Percentiles rank a stretch among this genome's conserved stretches.
phyloP scores from a whole-genome alignment of 2,113 vertebrate genomes.

The Sigmodon hispidus region DNA sequence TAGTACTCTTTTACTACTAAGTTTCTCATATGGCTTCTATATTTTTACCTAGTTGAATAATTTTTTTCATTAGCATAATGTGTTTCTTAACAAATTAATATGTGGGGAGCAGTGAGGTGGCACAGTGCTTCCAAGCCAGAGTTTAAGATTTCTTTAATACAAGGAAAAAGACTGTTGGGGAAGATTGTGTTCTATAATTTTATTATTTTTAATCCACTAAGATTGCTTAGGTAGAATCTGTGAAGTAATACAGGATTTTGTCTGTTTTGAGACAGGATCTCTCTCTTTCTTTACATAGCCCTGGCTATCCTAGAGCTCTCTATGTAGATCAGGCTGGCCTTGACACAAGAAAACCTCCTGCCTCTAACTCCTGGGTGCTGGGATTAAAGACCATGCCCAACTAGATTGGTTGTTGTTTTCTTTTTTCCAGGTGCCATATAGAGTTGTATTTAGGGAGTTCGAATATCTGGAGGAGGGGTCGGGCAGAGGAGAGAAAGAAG shows the following conservation, averaged over 20 bases:
- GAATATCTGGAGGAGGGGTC: too few relatives aligned
- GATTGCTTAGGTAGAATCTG: conserved; percentile 25
- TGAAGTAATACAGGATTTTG: not conserved
- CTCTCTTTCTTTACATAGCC: not conserved
- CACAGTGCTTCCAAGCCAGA: not conserved
- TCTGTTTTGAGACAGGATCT: not conserved
- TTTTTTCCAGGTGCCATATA: too few relatives aligned
- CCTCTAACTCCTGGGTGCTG: not conserved
- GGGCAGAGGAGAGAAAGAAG: too few relatives aligned
- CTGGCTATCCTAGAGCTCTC: not conserved
- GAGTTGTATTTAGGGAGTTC: too few relatives aligned
- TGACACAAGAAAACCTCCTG: not conserved
- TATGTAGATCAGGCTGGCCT: not conserved
- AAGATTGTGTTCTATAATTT: conserved; percentile 48
- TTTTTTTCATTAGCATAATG: conserved; percentile 38
- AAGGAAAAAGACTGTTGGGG: not conserved
- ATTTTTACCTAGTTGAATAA: not conserved
- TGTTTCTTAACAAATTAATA: conserved; percentile 43
- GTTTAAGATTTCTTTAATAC: not conserved
- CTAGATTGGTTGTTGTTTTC: too few relatives aligned
- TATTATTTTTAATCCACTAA: conserved; percentile 39
- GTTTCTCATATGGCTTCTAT: not conserved
- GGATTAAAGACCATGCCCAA: not conserved
- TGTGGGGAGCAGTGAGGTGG: not conserved
- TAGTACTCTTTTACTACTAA: not conserved